A percentile compares a stretch with the other conserved stretches of the same genome.
Evolutionary conservation across 2,797 vertebrate species (phyloP).

Genomic region (Crotalus adamanteus): DNA sequence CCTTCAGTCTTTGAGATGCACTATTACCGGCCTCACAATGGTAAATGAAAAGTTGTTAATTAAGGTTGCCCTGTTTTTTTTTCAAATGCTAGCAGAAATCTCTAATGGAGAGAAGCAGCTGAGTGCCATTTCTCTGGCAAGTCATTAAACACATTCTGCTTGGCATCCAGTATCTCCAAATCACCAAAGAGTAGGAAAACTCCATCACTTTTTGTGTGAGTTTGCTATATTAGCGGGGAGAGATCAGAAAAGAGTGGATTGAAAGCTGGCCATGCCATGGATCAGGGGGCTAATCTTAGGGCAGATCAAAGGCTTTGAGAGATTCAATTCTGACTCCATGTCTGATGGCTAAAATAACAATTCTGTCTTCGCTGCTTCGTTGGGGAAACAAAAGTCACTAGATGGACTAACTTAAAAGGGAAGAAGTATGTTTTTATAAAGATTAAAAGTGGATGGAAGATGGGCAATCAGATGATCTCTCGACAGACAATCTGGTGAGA

Average conservation of each 20-base stretch:
- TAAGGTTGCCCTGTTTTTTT: constrained; percentile 18
- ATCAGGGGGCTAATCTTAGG: constrained; percentile 57
- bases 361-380: constrained; percentile 24
- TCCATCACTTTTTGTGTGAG: constrained; percentile 72
- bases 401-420: constrained; percentile 6
- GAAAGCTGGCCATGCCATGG: constrained; percentile 58
- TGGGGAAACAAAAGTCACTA: background rate
- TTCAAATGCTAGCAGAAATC: background rate
- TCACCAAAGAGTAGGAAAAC: constrained; percentile 70
- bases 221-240: constrained; percentile 68
- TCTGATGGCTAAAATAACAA: constrained; percentile 65
- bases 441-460: background rate
- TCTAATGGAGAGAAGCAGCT: constrained; percentile 65
- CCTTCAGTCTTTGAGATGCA: constrained; percentile 82
- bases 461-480: constrained; percentile 5
- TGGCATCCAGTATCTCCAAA: constrained; percentile 72
- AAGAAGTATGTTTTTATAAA: constrained; percentile 5
- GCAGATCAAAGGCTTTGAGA: constrained; percentile 63
- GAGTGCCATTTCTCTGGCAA: constrained; percentile 66
- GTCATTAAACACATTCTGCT: constrained; percentile 74
- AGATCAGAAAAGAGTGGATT: constrained; percentile 65
- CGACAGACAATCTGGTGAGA: background rate
- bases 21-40: constrained; percentile 83
- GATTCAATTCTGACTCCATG: constrained; percentile 59
- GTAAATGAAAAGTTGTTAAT: constrained; percentile 72